Evolutionary conservation across 2,113 vertebrate species (phyloP), one percentile per base, ranked within the genome.

Genomic region (Dromaius novaehollandiae): DNA sequence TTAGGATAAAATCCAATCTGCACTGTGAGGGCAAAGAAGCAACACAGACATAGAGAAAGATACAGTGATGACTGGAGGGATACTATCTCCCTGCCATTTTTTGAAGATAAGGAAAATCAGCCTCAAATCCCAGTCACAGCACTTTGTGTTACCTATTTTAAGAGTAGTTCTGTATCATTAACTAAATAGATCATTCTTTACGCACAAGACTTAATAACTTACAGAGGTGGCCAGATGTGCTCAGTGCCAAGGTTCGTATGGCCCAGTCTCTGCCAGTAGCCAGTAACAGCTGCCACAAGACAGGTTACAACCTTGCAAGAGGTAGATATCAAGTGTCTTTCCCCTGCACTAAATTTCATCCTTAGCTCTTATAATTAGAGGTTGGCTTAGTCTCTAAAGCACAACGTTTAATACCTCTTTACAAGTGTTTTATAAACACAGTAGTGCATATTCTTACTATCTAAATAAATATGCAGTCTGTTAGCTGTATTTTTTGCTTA

Each of bases 201-300:
- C 56, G n/a, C 40, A 38, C 46, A 48, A 38, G 38, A 38, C 38
- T 38, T 38, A 38, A 44, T 40, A 38, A 42, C 48, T 26, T 0
- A 0, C 56, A 63, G 18, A 38, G 50, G 22, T 11, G 16, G 32
- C 44, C 48, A 65, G 65, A 26, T 0, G 0, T 8, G 50, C 24
- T 65, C 58, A 32, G 28, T 16, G 25, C 28, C 53, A 40, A 30
- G 48, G 44, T 20, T 38, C 77, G 24, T 20, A 6, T 10, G 6
- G 14, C 6, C 13, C 46, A 58, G 25, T 76, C 56, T 64, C 56
- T 55, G 75, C 36, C 66, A 82, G 58, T 2, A 48, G 58, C 40
- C 87, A 68, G 8, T 30, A 68, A 44, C 15, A 66, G 69, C 46
- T 40, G n/a, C 42, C 68, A 34, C 58, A 3, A 76, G 61, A 68